Base-by-base conservation (phyloP, 2,888 invertebrate species). In the Himalopsyche tibetana region DNA sequence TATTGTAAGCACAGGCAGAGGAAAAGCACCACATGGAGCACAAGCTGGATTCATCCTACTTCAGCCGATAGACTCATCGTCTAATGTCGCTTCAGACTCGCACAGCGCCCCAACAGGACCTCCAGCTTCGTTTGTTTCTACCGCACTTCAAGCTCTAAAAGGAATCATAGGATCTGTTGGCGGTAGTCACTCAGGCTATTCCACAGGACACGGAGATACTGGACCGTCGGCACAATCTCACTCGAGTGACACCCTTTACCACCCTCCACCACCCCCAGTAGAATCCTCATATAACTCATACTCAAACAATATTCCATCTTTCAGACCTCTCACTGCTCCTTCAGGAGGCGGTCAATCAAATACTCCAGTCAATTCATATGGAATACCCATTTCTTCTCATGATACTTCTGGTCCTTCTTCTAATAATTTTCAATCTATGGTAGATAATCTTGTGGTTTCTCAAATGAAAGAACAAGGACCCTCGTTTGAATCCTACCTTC, bases 41-140 rank as follows among this genome's bases (percentile, higher is more conserved):
- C 93, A 93, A 89, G 93, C 93, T 84, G 93, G 93, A 82, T 90
- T 93, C 87, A 91, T 93, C 88, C 90, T 93, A 88, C 91, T 93
- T 90, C 91, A 93, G 82, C 93, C 93, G n/a, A 89, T 93, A 89
- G 92, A 88, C 69, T 89, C 91, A 92, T 82, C 93, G 92, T 36
- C 90, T 92, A 89, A 92, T 84, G 45, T n/a, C 74, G 51, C 55
- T 82, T 51, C 51, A 51, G 92, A 91, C 87, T 90, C 89, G 8
- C 91, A 92, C 88, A 55, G 80, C 4, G 82, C 88, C 17, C 80
- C 88, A 2, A 38, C 86, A 5, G 85, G 86, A 51, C 80, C 91
- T 91, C 92, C 93, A 45, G 89, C 91, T 0, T 92, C 92, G 28
- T 91, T 92, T 89, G 90, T 93, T 12, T 90, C 91, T 87, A 90